A percentile compares a stretch with the other conserved stretches of the same genome.
Evolutionary conservation across 2,113 vertebrate species (phyloP).

Genomic region (Thamnophis sirtalis): DNA sequence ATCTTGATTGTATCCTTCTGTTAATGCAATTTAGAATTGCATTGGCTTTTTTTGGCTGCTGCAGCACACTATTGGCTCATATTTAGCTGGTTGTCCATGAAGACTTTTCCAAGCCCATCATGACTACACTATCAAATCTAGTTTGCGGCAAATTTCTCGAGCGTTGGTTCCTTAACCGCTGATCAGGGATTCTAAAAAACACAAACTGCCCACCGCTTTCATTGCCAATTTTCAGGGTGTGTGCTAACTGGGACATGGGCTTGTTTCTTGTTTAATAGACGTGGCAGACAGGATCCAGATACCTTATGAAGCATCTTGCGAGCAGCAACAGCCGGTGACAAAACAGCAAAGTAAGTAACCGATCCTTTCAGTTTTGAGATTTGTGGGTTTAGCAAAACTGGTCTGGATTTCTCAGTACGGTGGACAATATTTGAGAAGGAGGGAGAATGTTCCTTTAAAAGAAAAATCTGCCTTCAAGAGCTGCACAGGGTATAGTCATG

Average conservation of each 20-base stretch:
- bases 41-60: too few relatives aligned
- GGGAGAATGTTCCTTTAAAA: background rate
- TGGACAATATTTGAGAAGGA: background rate
- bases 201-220: background rate
- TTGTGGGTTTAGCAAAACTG: background rate
- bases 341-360: background rate
- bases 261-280: background rate
- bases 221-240: background rate
- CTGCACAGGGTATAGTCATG: background rate
- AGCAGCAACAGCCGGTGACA: accelerated
- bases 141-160: background rate
- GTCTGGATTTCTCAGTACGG: background rate
- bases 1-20: too few relatives aligned
- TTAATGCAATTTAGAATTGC: too few relatives aligned
- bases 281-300: accelerated
- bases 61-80: too few relatives aligned
- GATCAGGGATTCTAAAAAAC: background rate
- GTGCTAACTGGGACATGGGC: accelerated
- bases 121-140: background rate
- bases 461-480: background rate
- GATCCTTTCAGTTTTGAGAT: background rate
- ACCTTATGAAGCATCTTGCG: accelerated
- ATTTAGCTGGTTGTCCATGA: too few relatives aligned
- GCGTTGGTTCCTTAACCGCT: background rate
- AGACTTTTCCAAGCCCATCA: background rate